Evolutionary conservation across 53 echinoderm and acorn worm genomes (phyloP), one percentile per base, ranked within the genome.

Genomic region (Astropecten irregularis): DNA sequence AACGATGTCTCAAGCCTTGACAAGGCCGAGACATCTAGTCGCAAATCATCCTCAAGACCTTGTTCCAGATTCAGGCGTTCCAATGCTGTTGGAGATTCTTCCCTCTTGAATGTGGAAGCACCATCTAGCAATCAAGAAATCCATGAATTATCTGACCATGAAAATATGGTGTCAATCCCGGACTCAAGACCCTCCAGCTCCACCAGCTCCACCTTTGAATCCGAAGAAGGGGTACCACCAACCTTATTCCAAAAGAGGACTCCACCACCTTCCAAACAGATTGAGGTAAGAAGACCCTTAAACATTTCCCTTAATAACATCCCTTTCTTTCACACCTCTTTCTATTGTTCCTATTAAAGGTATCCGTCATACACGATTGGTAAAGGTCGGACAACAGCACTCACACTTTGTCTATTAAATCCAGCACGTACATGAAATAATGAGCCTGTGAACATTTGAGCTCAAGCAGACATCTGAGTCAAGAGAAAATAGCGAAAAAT

Each of bases 1-100:
- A 9, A 8, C 18, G 9, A 25, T 33, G 29, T 16, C 4, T 2
- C 31, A 29, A 32, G 61, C 32, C 32, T 16, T 13, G 30, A 16
- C 61, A 8, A 28, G 5, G 35, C 39, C 65, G 21, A 38, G 65
- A 65, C 5, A 38, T 30, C 59, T 2, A 31, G 59, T n/a, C n/a
- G n/a, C 65, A 65, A 65, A 27, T 36, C 35, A 38, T 34, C 65
- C 4, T 29, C 8, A n/a, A 37, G 59, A 14, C 65, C n/a, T n/a
- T 4, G 37, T 35, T 38, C 65, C 20, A 31, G 59, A 35, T 38
- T 65, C 8, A n/a, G 19, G 3, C 65, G 36, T 20, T 65, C 65
- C 38, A 65, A 65, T 14, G 59, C 59, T 30, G 38, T 65, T 65
- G 65, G 7, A 65, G 65, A 38, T 65, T 16, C 38, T 36, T n/a